These are phyloP conservation scores for Aphis gossypii DNA, from an alignment of 1,140 invertebrate genomes.

Conservation along the genomic window DNA sequence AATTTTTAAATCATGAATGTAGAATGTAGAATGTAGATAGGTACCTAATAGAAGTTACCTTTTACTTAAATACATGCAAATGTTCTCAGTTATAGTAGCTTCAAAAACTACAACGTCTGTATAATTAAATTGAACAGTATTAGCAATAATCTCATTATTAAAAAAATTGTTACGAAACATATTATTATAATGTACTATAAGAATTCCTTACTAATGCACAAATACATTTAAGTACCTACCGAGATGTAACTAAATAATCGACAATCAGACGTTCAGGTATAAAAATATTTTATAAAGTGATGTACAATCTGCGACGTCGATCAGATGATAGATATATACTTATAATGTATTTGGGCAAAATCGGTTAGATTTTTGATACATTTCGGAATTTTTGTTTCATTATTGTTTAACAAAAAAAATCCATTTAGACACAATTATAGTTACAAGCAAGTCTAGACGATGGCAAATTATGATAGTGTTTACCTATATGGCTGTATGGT, in stretches of 20 bases:
- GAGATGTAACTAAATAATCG: background rate
- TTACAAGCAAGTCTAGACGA: conserved; percentile 22
- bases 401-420: background rate
- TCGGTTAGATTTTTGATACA: background rate
- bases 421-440: background rate
- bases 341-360: background rate
- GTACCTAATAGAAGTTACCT: background rate
- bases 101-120: background rate
- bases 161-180: background rate
- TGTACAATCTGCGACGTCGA: background rate
- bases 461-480: background rate
- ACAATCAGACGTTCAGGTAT: background rate
- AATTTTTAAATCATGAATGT: background rate
- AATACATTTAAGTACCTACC: background rate
- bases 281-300: background rate
- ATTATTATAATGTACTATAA: background rate
- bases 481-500: background rate
- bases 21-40: too few species aligned
- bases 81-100: background rate
- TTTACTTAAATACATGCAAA: background rate
- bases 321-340: too few species aligned
- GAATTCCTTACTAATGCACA: background rate
- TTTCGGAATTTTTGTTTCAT: background rate
- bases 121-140: background rate
- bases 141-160: background rate